Base-by-base conservation (phyloP, 2,797 vertebrate genomes). In the Eulemur mongoz region DNA sequence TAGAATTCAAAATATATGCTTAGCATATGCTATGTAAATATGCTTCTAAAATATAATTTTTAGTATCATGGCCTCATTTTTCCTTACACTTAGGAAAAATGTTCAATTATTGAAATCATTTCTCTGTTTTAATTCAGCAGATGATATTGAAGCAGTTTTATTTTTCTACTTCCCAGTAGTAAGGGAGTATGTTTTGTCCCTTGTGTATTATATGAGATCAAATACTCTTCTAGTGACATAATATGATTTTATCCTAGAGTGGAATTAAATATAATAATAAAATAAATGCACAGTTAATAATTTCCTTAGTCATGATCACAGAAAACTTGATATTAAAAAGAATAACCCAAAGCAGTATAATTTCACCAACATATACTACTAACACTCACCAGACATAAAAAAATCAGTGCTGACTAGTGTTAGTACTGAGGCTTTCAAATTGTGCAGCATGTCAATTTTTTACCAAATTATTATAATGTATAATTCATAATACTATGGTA, bases 1-100 rank as follows among this genome's bases (percentile, higher is more conserved):
- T 11, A 81, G 82, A 83, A 87, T 23, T 87, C 91, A 95, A 93
- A 96, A 88, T 57, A 79, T 48, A 57, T 93, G 25, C 38, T 83
- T 93, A 81, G 20, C 40, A 87, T 67, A 95, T 48, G 40, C 52
- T 97, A 89, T 61, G 61, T 89, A 84, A 97, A 95, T 87, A 69
- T 13, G 11, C 17, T 69, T 94, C 88, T 69, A 95, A 95, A 96
- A 96, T 79, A 48, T 18, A 89, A 84, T 67, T 80, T 88, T 45
- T 95, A 38, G n/a, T 1, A 80, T 81, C 45, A 65, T 35, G 45
- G 48, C 9, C 50, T 13, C 3, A 27, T 93, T 94, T 84, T 86
- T 5, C 35, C 92, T 94, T 38, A 90, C 43, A 91, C 5, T 80
- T 88, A 85, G 57, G 15, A 27, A 85, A 54, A 18, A 38, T n/a